Evolutionary conservation across 2,888 invertebrate genomes (phyloP).

Genomic region (Operophtera brumata): DNA sequence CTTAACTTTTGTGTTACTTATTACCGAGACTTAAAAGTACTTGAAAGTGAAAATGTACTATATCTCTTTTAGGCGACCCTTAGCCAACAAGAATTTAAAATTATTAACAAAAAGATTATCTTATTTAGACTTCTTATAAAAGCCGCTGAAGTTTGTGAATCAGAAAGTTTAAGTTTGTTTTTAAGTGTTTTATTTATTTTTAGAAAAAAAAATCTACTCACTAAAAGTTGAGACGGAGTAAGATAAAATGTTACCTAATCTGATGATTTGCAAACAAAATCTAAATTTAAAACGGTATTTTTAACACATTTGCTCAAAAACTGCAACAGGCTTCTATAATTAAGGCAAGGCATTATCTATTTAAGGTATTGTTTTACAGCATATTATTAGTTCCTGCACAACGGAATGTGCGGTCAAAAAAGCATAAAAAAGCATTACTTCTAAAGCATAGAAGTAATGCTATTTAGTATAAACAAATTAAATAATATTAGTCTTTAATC

Average conservation of each 20-base stretch:
- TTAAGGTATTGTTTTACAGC: too few relatives aligned
- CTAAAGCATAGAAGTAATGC: too few relatives aligned
- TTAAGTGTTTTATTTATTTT: constrained; percentile 4
- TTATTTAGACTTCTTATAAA: constrained; percentile 11
- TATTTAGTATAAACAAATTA: too few relatives aligned
- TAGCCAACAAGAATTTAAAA: constrained; percentile 15
- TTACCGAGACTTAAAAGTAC: neutral
- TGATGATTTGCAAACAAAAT: too few relatives aligned
- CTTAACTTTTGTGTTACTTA: neutral
- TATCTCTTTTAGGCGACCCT: constrained; percentile 5
- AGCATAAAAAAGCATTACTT: too few relatives aligned
- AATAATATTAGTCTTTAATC: too few relatives aligned
- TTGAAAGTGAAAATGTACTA: constrained; percentile 4
- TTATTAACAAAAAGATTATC: constrained; percentile 12
- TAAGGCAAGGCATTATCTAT: too few relatives aligned
- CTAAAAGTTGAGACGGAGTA: constrained; percentile 1
- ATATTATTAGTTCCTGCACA: too few relatives aligned
- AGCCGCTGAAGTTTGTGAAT: constrained; percentile 2
- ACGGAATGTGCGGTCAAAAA: too few relatives aligned
- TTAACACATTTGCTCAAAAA: too few relatives aligned
- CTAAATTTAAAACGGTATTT: neutral
- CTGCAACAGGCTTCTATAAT: too few relatives aligned
- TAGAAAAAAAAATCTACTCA: constrained; percentile 11
- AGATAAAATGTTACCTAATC: neutral
- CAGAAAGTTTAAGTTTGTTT: constrained; percentile 7